Percentiles rank a stretch among this genome's conserved stretches.
These are phyloP conservation scores for Sebastes itinus DNA, from an alignment of 2,797 vertebrate genomes.

Conservation along the genomic window DNA sequence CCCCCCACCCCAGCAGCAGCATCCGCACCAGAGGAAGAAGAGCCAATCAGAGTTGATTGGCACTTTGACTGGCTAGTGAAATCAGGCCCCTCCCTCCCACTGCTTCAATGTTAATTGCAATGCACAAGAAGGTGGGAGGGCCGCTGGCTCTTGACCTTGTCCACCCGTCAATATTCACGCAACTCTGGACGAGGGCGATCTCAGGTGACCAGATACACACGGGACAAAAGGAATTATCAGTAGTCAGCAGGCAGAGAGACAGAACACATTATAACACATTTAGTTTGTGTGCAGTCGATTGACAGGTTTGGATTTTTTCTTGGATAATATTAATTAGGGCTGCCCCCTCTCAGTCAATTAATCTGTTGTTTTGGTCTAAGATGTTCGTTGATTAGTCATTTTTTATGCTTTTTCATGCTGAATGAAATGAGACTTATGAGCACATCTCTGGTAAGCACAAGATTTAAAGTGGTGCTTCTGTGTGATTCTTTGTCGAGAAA, in stretches of 20 bases:
- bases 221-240: constrained; percentile 42
- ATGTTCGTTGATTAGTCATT: too few relatives aligned
- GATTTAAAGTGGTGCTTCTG: too few relatives aligned
- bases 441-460: too few relatives aligned
- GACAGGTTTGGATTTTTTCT: neutral
- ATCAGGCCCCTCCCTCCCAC: constrained; percentile 67
- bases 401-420: too few relatives aligned
- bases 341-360: too few relatives aligned
- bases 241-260: constrained; percentile 36
- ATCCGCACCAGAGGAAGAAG: constrained; percentile 41
- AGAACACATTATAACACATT: neutral
- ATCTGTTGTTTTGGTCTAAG: too few relatives aligned
- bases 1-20: constrained; percentile 15
- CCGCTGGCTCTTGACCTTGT: constrained; percentile 77
- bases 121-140: constrained; percentile 58
- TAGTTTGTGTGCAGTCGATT: neutral
- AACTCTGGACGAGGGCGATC: constrained; percentile 39
- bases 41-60: constrained; percentile 76
- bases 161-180: constrained; percentile 58
- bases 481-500: too few relatives aligned
- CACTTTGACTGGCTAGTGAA: constrained; percentile 69
- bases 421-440: too few relatives aligned
- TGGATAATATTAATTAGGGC: neutral
- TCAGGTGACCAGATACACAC: constrained; percentile 51
- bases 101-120: constrained; percentile 75